Base-by-base conservation (phyloP, 1,140 invertebrate genomes). In the Zaprionus taronus region DNA sequence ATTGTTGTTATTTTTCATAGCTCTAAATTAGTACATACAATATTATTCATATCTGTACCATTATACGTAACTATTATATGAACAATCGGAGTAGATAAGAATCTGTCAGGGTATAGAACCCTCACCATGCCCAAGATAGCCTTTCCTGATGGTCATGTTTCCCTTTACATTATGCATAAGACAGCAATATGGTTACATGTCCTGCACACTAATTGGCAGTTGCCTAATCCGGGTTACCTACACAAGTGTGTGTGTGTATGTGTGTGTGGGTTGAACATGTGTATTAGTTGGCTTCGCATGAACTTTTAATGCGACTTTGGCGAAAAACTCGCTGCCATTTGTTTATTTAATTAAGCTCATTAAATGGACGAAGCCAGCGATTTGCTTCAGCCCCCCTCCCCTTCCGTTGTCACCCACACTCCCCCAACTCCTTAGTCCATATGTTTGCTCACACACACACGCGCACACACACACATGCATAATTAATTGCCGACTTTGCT, bases 331-430 rank as follows among this genome's bases (percentile, higher is more conserved):
- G 63, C 60, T 78, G 65, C 64, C 81, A 84, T 89, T 89, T 89
- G 81, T 79, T 90, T 90, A 90, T 90, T 84, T 87, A 89, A 87
- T 89, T 89, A 84, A 80, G 68, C 81, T 80, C 83, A 80, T 86
- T 86, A 83, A 77, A 87, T 78, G 80, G 24, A 38, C 63, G 61
- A 73, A 20, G 70, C 66, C 79, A 63, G 80, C 65, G 24, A 47
- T 56, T 44, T 49, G 15, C 56, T 44, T 20, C 26, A 1, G 0
- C 31, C 51, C 44, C 49, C 17, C 26, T 17, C 3, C 31, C 31
- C 31, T 1, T 3, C 9, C 9, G 9, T 34, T 34, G 57, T 44
- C 26, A n/a, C 51, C 3, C 55, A 17, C 5, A n/a, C 49, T 38
- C 20, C 41, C 31, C 2, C 34, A 60, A 78, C 67, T 63, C 55